Conservation (phyloP, 2,888 invertebrate genomes). For the Synanthedon tipuliformis region DNA sequence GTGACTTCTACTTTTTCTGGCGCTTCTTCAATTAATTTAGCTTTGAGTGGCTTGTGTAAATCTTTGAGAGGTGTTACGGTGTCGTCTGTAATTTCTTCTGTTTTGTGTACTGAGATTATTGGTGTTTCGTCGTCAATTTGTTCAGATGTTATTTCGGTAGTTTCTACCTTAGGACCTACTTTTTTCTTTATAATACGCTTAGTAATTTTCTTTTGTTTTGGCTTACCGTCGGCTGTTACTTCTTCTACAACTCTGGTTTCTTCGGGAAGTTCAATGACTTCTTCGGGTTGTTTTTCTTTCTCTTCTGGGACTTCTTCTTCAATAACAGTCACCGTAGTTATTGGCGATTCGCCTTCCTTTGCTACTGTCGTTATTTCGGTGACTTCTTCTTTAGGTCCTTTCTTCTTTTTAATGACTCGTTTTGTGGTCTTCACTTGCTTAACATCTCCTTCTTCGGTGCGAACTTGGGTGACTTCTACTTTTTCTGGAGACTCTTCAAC, state of each 20-base stretch:
- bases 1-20: conserved; percentile 44
- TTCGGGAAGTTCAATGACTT: conserved; percentile 31
- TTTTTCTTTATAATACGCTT: conserved; percentile 43
- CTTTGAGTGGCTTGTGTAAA: conserved; percentile 15
- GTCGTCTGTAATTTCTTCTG: conserved; percentile 18
- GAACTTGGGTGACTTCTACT: conserved; percentile 14
- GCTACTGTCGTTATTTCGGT: conserved; percentile 15
- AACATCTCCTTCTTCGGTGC: conserved; percentile 14
- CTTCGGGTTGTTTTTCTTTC: conserved; percentile 3
- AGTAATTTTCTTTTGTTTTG: conserved; percentile 22
- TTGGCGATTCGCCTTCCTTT: conserved; percentile 16
- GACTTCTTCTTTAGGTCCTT: conserved; percentile 11
- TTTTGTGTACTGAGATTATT: conserved; percentile 8
- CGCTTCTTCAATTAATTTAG: conserved; percentile 8
- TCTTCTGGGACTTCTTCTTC: conserved; percentile 8
- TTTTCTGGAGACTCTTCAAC: conserved; percentile 5
- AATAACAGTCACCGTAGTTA: conserved; percentile 13
- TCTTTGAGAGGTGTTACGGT: conserved; percentile 23
- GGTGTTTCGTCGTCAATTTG: conserved; percentile 32
- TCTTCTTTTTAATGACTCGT: conserved; percentile 20
- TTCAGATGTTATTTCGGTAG: conserved; percentile 19
- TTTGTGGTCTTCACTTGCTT: conserved; percentile 28
- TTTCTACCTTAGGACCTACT: conserved; percentile 21
- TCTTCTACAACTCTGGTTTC: conserved; percentile 23
- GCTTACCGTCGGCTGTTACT: conserved; percentile 19